Conservation (phyloP, 2,797 vertebrate species). For the Numenius phaeopus region DNA sequence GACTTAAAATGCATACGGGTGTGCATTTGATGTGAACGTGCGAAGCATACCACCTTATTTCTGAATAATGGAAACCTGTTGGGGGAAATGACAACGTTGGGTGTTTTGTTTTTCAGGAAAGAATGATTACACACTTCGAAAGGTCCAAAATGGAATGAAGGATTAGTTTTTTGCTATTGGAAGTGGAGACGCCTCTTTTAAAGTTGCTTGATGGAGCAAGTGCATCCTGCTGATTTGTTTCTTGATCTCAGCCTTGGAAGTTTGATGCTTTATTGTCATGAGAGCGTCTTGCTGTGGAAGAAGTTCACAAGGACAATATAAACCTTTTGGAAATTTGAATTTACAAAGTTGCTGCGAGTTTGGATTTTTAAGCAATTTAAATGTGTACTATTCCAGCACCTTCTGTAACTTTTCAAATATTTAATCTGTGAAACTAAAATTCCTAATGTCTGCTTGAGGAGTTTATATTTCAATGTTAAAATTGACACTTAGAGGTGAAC, state of each 20-base stretch:
- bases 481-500: conserved; percentile 69
- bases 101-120: conserved; percentile 83
- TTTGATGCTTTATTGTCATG: conserved; percentile 59
- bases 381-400: conserved; percentile 77
- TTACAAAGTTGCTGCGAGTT: conserved; percentile 74
- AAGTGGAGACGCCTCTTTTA: conserved; percentile 46
- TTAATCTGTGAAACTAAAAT: conserved; percentile 81
- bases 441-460: conserved; percentile 76
- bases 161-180: conserved; percentile 46
- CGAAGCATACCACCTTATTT: neutral
- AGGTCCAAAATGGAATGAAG: conserved; percentile 96
- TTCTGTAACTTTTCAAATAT: conserved; percentile 80
- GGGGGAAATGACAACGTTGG: neutral
- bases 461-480: conserved; percentile 67
- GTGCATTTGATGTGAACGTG: neutral
- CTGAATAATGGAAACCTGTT: neutral
- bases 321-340: conserved; percentile 69
- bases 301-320: conserved; percentile 68
- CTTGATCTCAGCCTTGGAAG: conserved; percentile 71
- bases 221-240: conserved; percentile 71
- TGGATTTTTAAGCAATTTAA: conserved; percentile 79
- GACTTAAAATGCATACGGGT: neutral
- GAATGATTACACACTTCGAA: conserved; percentile 96
- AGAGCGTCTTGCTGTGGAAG: conserved; percentile 69
- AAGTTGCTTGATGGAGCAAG: conserved; percentile 60